Evolutionary conservation across 2,888 invertebrate genomes (phyloP), one percentile per base, ranked within the genome.

Genomic region (Malthinus seriepunctatus): DNA sequence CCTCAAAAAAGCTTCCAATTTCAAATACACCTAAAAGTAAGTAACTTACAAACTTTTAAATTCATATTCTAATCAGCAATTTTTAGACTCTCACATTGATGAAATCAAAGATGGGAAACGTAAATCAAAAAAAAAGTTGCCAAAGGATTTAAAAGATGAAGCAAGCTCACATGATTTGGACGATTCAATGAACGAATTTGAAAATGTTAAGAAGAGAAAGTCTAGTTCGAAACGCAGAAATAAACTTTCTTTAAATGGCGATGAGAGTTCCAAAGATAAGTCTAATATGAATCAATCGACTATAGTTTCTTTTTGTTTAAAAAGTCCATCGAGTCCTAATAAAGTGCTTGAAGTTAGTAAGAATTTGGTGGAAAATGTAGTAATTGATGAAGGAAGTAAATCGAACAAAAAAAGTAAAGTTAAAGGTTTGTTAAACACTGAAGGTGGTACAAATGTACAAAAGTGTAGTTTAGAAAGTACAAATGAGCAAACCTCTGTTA

Each of bases 271-370:
- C 23, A 52, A 49, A 49, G 2, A 1, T 2, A 35, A 50, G 1
- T 37, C 38, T 10, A 37, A 34, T n/a, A 31, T 6, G 3, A 11
- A 32, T n/a, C 58, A 58, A 38, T 35, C 38, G 9, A 38, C 31
- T 10, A 53, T 58, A 14, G 31, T 23, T n/a, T 50, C 53, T 32
- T 58, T 58, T 46, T 58, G 53, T 15, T 44, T 33, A 37, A 47
- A 38, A 34, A 23, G 37, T 12, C 31, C 32, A 1, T 14, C 52
- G 10, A 9, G 9, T 8, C 11, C 9, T n/a, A 23, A 37, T 12
- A 23, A 44, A 12, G 15, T 11, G 5, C 34, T 6, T 8, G 34
- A 47, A 15, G 10, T 10, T 9, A 15, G 35, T 1, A 11, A 14
- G 9, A 8, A 10, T n/a, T 8, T 6, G 31, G 4, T 14, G 14